These are phyloP conservation scores for Perca schrenkii DNA, from an alignment of 2,113 vertebrate genomes.

Conservation along the genomic window DNA sequence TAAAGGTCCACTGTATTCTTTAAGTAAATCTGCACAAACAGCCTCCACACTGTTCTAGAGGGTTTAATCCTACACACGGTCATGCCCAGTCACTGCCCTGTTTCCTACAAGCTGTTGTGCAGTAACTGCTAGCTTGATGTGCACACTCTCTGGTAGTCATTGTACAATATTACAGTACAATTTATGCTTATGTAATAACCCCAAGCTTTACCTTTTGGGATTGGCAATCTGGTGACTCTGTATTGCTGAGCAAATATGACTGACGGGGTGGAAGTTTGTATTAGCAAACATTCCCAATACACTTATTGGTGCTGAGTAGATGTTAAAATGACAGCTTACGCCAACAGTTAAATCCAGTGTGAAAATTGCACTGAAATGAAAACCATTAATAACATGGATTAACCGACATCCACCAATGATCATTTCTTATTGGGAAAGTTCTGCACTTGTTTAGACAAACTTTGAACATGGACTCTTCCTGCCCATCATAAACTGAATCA, in stretches of 20 bases:
- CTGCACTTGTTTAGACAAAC: neutral
- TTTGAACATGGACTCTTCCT: neutral
- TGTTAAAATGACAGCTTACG: neutral
- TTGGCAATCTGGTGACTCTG: neutral
- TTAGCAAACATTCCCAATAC: neutral
- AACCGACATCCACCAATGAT: neutral
- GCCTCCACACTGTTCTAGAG: neutral
- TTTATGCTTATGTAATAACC: neutral
- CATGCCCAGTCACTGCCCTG: neutral
- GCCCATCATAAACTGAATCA: neutral
- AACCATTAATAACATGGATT: neutral
- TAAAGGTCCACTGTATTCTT: neutral
- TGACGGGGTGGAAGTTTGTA: neutral
- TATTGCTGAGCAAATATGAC: neutral
- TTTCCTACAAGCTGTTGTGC: constrained; percentile 7
- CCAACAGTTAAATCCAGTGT: neutral
- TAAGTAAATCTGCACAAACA: no score
- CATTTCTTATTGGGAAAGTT: neutral
- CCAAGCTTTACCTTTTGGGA: neutral
- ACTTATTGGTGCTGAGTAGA: neutral
- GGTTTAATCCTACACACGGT: neutral
- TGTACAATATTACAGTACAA: neutral
- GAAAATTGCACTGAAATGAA: neutral
- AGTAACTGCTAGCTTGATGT: neutral
- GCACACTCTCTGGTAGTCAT: neutral